Evolutionary conservation across 92 coral and sea anemone species (phyloP).

Genomic region (Parazoanthus swiftii): DNA sequence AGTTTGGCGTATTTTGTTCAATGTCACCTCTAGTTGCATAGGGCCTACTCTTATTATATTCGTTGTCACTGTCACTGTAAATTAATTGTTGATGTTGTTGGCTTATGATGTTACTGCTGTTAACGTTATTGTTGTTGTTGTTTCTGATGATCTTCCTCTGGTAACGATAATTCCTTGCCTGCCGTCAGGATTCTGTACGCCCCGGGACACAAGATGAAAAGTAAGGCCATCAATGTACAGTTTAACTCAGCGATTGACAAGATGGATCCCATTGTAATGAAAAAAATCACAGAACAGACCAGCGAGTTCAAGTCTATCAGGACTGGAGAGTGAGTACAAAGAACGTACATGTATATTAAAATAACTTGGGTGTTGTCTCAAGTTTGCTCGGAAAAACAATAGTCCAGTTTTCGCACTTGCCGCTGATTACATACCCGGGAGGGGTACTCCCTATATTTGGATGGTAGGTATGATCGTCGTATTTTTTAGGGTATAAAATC

Average conservation of each 20-base stretch:
- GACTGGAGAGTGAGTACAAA: constrained; percentile 75
- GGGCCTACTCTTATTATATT: too few relatives aligned
- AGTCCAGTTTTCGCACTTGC: too few relatives aligned
- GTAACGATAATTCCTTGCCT: background rate
- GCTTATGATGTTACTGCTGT: background rate
- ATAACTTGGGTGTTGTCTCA: too few relatives aligned
- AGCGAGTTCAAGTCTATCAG: constrained; percentile 45
- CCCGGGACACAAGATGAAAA: constrained; percentile 51
- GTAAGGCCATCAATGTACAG: constrained; percentile 51
- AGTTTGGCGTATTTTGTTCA: too few relatives aligned
- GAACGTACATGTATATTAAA: too few relatives aligned
- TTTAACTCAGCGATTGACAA: constrained; percentile 53
- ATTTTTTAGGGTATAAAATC: too few relatives aligned
- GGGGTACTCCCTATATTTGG: too few relatives aligned
- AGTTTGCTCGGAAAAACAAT: too few relatives aligned
- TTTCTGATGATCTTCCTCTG: background rate
- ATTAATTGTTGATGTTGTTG: background rate
- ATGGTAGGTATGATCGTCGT: too few relatives aligned
- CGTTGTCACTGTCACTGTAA: background rate
- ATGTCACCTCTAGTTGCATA: too few relatives aligned
- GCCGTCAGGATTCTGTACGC: constrained; percentile 57
- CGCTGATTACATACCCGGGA: too few relatives aligned
- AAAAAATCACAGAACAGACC: constrained; percentile 42
- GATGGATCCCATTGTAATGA: constrained; percentile 51
- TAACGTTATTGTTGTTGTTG: background rate